phyloP scores from a whole-genome alignment of 1,140 invertebrate species.

The Parasteatoda tepidariorum region DNA sequence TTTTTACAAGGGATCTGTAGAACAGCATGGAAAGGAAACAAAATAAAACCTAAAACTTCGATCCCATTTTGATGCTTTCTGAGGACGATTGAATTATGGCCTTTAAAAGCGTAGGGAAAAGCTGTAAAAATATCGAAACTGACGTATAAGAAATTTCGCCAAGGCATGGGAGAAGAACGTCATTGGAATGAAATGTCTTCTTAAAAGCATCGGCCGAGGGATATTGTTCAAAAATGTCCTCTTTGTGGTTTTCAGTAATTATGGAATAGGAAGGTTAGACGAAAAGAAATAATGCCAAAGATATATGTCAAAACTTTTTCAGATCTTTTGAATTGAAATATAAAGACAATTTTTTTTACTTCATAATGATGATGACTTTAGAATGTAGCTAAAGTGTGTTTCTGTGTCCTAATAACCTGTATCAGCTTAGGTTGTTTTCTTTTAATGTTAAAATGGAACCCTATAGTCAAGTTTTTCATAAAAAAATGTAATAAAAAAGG shows the following conservation, averaged over 20 bases:
- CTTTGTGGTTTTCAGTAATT: conserved; percentile 8
- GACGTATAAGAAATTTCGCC: neutral
- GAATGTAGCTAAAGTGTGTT: too few relatives aligned
- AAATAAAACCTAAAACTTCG: conserved; percentile 12
- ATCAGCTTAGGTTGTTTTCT: too few relatives aligned
- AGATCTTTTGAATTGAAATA: too few relatives aligned
- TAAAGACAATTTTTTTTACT: too few relatives aligned
- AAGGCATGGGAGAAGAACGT: neutral
- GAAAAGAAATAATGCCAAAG: neutral
- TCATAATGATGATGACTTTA: too few relatives aligned
- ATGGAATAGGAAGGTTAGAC: neutral
- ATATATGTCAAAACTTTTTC: too few relatives aligned
- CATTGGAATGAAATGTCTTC: neutral
- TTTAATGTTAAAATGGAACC: too few relatives aligned
- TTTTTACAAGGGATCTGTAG: neutral
- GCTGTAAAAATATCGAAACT: conserved; percentile 1
- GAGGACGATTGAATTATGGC: conserved; percentile 27
- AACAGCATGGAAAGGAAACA: neutral
- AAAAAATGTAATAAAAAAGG: too few relatives aligned
- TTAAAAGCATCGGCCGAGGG: neutral
- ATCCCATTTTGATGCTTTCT: conserved; percentile 28
- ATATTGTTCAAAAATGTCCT: neutral
- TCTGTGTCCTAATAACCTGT: too few relatives aligned
- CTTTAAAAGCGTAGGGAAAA: conserved; percentile 27
- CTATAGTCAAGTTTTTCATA: too few relatives aligned